phyloP scores from a whole-genome alignment of 2,113 vertebrate species.

The Python bivittatus region DNA sequence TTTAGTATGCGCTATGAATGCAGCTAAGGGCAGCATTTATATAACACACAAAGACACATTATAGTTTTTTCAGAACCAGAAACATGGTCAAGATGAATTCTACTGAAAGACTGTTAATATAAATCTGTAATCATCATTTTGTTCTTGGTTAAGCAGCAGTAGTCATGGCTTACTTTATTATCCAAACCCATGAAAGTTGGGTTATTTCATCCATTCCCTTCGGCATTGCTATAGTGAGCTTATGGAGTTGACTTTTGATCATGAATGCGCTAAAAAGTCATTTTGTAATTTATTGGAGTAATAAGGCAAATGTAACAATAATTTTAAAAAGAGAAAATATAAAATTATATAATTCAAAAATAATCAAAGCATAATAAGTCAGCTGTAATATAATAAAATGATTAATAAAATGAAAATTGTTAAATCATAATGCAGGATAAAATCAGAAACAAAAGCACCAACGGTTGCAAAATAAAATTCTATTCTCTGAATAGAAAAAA shows the following conservation, averaged over 20 bases:
- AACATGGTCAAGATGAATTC: neutral
- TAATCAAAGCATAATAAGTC: neutral
- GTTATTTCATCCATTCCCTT: neutral
- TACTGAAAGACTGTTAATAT: neutral
- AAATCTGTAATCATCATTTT: neutral
- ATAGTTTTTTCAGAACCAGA: neutral
- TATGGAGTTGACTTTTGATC: neutral
- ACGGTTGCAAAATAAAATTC: neutral
- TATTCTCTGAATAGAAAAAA: neutral
- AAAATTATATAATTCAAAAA: neutral
- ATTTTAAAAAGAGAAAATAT: neutral
- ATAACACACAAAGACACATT: too few relatives aligned
- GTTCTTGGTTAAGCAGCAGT: neutral
- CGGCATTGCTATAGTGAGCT: neutral
- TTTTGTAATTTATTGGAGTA: neutral
- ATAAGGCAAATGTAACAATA: neutral
- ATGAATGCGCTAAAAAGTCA: neutral
- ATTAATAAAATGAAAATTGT: neutral
- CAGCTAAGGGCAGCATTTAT: neutral
- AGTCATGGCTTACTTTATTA: neutral
- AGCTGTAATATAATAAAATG: neutral
- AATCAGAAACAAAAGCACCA: neutral
- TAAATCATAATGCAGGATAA: neutral
- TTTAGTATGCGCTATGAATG: neutral
- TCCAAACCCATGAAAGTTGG: neutral